A percentile compares a stretch with the other conserved stretches of the same genome.
Evolutionary conservation across 1,140 invertebrate species (phyloP).

Genomic region (Atta colombica): DNA sequence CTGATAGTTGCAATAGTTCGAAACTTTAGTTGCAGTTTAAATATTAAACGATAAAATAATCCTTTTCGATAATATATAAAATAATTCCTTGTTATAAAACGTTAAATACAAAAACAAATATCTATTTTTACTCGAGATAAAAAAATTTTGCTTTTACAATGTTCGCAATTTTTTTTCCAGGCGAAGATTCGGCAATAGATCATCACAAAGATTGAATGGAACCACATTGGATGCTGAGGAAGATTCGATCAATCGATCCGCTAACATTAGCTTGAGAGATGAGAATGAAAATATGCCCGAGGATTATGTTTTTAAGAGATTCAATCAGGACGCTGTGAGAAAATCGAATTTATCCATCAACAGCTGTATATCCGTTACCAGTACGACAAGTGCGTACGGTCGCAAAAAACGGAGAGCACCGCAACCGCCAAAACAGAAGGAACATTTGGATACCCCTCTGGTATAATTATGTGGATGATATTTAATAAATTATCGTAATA

Average conservation of each 20-base stretch:
- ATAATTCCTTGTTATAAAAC: not conserved
- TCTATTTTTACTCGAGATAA: not conserved
- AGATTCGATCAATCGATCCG: constrained; percentile 58
- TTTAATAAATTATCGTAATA: constrained; percentile 1
- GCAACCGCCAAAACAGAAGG: constrained; percentile 78
- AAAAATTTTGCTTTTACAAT: not conserved
- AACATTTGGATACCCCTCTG: constrained; percentile 72
- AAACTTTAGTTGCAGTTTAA: not conserved
- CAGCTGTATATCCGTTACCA: constrained; percentile 82
- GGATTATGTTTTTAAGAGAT: constrained; percentile 83
- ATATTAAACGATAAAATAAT: not conserved
- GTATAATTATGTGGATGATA: constrained; percentile 59
- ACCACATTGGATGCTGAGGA: constrained; percentile 68
- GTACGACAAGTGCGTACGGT: constrained; percentile 80
- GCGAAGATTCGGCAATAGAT: constrained; percentile 78
- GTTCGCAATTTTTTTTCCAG: constrained; percentile 55
- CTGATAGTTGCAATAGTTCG: not conserved
- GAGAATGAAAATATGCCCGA: constrained; percentile 83
- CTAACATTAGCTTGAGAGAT: constrained; percentile 74
- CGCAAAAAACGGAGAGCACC: constrained; percentile 84
- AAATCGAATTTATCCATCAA: constrained; percentile 84
- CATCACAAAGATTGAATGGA: constrained; percentile 77
- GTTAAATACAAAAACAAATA: not conserved
- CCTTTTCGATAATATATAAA: not conserved
- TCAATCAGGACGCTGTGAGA: constrained; percentile 81